Conservation (phyloP, 1,140 invertebrate species). For the Yoshiicerus persimilis region DNA sequence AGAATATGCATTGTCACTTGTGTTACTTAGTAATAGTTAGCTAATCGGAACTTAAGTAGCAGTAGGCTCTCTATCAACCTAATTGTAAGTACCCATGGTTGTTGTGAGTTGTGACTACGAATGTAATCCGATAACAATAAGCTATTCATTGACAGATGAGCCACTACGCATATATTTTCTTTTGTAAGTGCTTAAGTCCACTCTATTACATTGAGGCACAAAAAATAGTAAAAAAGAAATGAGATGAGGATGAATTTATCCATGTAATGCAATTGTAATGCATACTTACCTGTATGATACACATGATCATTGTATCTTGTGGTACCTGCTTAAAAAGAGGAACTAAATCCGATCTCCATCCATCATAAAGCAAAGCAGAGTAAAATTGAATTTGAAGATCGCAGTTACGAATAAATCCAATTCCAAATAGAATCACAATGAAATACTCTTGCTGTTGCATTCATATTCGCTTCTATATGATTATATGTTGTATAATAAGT, state of each 20-base stretch:
- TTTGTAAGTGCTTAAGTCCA: not conserved
- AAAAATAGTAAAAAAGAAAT: too few relatives aligned
- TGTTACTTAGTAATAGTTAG: not conserved
- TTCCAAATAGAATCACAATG: not conserved
- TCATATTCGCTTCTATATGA: too few relatives aligned
- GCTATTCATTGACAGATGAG: not conserved
- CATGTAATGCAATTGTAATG: too few relatives aligned
- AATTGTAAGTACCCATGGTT: not conserved
- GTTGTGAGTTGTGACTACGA: not conserved
- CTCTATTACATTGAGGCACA: too few relatives aligned
- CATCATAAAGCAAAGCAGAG: not conserved
- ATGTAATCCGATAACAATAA: not conserved
- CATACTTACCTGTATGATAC: too few relatives aligned
- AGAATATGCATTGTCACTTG: not conserved
- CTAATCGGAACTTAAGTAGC: not conserved
- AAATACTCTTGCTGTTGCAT: too few relatives aligned
- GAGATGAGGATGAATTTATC: too few relatives aligned
- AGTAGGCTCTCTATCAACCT: not conserved
- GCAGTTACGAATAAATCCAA: not conserved
- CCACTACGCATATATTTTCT: not conserved
- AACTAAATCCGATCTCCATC: not conserved
- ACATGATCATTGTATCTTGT: too few relatives aligned
- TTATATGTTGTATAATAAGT: not conserved
- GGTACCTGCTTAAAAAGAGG: too few relatives aligned
- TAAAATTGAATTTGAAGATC: not conserved